phyloP scores from a whole-genome alignment of 30 jellyfish, hydroid and myxozoan species.

The Cassiopea xamachana region DNA sequence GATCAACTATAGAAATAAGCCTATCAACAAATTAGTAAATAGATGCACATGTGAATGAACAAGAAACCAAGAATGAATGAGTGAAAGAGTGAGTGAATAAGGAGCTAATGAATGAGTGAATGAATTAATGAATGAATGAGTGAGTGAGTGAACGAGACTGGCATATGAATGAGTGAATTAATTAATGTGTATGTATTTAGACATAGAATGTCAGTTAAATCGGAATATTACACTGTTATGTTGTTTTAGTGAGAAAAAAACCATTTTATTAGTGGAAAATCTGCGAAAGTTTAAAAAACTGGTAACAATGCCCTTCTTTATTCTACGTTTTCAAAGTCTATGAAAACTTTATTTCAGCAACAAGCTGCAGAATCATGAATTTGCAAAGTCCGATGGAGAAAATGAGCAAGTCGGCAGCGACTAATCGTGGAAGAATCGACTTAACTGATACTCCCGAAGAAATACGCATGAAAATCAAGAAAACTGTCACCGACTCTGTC shows the following conservation, averaged over 20 bases:
- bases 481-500: constrained; percentile 91
- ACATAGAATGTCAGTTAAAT: not conserved
- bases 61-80: not conserved
- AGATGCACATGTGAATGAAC: not conserved
- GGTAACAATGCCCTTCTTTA: not conserved
- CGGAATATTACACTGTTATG: too few species aligned
- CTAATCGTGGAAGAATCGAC: constrained; percentile 75
- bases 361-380: constrained; percentile 74
- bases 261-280: too few species aligned
- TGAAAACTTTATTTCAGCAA: constrained; percentile 6
- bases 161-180: not conserved
- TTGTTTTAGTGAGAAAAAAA: too few species aligned
- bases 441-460: constrained; percentile 73
- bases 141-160: not conserved
- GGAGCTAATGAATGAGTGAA: not conserved
- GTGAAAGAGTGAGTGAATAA: not conserved
- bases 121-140: not conserved
- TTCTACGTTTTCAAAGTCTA: not conserved
- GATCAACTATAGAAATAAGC: not conserved
- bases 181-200: too few species aligned
- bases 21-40: not conserved
- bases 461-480: constrained; percentile 56
- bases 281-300: too few species aligned
- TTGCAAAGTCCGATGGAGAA: constrained; percentile 80
- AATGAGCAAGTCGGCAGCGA: constrained; percentile 91